Base-by-base conservation (phyloP, 1,140 invertebrate genomes). In the Tetramorium alpestre region DNA sequence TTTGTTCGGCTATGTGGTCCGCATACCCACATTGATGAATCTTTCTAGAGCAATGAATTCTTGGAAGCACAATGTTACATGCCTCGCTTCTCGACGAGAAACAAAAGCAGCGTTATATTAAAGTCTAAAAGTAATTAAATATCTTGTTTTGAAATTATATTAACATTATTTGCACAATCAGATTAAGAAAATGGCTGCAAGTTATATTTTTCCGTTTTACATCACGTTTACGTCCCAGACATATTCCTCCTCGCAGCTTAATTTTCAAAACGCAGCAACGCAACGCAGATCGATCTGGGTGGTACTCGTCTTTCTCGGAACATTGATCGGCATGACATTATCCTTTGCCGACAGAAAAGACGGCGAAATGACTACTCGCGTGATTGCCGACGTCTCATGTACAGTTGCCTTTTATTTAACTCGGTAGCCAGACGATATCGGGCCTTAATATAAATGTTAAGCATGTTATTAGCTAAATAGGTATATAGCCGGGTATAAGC, bases 381-480 rank as follows among this genome's bases (percentile, higher is more conserved):
- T 78, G 81, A 84, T 89, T 84, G 81, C 51, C 33, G 77, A 65
- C 47, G 33, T 41, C 44, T 64, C 49, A 3, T 7, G 33, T 44
- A 51, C n/a, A 22, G 18, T 28, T 47, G 51, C 70, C 80, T 76
- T 58, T 87, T 81, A 82, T 67, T 85, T 58, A 51, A 76, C 22
- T 77, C 73, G 47, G 41, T 72, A 56, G 51, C 60, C 25, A 70
- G 41, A n/a, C 54, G n/a, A 60, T 86, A 65, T 62, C 73, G 62
- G 10, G 25, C 75, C 51, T 87, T 76, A 72, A 87, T 87, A 84
- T 87, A 84, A 90, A 90, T 78, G 89, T 84, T 67, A 67, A 77
- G 65, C 65, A 54, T 80, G 56, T 89, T 85, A 89, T 89, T 89
- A 89, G 51, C 62, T 77, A 77, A 87, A 56, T 87, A 84, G 64